Conservation (phyloP, 2,888 invertebrate species). For the Athripsodes cinereus region DNA sequence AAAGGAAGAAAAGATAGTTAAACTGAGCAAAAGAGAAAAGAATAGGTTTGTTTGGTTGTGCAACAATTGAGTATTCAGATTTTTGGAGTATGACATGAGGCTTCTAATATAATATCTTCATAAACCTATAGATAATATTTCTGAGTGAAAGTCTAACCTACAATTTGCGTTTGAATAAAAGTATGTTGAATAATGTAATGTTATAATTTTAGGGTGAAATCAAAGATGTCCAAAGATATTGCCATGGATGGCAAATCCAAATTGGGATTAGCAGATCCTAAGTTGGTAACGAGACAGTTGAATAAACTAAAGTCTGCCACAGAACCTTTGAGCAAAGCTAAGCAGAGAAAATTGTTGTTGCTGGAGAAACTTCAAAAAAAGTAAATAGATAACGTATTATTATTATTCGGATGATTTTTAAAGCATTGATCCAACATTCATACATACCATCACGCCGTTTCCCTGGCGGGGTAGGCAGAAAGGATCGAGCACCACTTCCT, state of each 20-base stretch:
- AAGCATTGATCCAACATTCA: too few relatives aligned
- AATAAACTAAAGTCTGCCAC: slow-evolving; percentile 17
- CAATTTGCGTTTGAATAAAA: too few relatives aligned
- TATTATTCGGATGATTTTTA: too few relatives aligned
- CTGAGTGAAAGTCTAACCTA: too few relatives aligned
- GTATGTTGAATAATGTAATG: too few relatives aligned
- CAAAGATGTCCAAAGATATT: slow-evolving; percentile 22
- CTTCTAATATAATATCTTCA: too few relatives aligned
- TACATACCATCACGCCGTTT: too few relatives aligned
- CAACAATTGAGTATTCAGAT: too few relatives aligned
- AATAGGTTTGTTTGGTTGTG: not conserved
- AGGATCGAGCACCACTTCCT: too few relatives aligned
- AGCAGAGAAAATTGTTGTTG: slow-evolving; percentile 20
- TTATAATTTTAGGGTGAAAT: slow-evolving; percentile 12
- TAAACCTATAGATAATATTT: too few relatives aligned
- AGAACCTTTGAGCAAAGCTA: slow-evolving; percentile 22
- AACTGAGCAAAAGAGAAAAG: slow-evolving; percentile 3
- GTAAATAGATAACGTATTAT: not conserved
- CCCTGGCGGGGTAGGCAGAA: too few relatives aligned
- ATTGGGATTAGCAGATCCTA: slow-evolving; percentile 15
- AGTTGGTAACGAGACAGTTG: slow-evolving; percentile 19
- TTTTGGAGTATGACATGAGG: too few relatives aligned
- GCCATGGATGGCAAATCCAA: slow-evolving; percentile 21
- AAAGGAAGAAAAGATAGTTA: not conserved
- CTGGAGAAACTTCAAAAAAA: slow-evolving; percentile 6